A percentile compares a stretch with the other conserved stretches of the same genome.
Conservation (phyloP, 2,888 invertebrate genomes). For the Clivina fossor region DNA sequence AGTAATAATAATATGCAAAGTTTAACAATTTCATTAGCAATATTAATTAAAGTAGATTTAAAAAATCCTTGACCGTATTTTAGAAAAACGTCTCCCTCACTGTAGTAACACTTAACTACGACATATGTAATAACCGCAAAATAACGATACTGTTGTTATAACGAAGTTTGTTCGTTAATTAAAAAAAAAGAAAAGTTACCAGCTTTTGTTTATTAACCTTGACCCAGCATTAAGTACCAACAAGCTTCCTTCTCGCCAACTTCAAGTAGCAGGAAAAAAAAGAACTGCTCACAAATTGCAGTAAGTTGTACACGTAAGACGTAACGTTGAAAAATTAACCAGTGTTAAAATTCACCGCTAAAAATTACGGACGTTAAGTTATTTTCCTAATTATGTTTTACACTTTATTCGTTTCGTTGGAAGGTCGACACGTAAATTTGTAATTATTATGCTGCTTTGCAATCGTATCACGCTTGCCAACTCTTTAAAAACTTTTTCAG, state of each 20-base stretch:
- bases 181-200: neutral
- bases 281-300: neutral
- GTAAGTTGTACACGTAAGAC: neutral
- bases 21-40: too few relatives aligned
- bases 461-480: constrained; percentile 7
- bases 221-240: neutral
- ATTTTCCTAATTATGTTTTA: constrained; percentile 15
- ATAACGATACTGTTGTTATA: constrained; percentile 1
- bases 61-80: too few relatives aligned
- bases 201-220: constrained; percentile 6
- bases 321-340: constrained; percentile 6
- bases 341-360: constrained; percentile 8
- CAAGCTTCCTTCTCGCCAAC: neutral
- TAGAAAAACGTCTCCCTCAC: too few relatives aligned
- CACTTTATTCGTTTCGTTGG: constrained; percentile 11
- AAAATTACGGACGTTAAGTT: constrained; percentile 3
- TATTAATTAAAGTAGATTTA: too few relatives aligned
- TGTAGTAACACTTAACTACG: too few relatives aligned
- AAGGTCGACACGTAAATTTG: constrained; percentile 9
- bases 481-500: neutral
- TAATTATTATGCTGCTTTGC: constrained; percentile 14
- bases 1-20: too few relatives aligned
- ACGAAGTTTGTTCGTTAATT: neutral
- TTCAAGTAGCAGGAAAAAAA: neutral
- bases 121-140: too few relatives aligned